phyloP scores from a whole-genome alignment of 2,113 vertebrate genomes.

The Jacana jacana region DNA sequence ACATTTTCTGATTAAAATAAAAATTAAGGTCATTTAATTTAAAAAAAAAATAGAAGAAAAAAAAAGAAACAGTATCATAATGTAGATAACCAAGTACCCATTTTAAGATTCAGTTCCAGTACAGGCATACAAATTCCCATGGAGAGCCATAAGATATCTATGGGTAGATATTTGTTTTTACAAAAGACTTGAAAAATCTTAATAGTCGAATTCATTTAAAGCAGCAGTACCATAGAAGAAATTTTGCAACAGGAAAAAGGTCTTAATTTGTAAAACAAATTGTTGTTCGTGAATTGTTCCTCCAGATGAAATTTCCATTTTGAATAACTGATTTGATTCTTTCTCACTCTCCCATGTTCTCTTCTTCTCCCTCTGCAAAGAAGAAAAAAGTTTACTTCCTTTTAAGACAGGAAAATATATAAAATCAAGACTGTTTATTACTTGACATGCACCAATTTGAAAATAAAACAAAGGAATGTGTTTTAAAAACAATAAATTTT shows the following conservation, averaged over 20 bases:
- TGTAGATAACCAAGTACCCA: background rate
- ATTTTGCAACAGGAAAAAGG: background rate
- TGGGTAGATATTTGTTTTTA: background rate
- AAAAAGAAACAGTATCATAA: background rate
- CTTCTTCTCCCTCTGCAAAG: background rate
- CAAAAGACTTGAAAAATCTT: background rate
- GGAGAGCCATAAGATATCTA: background rate
- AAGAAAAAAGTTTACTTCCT: constrained; percentile 3
- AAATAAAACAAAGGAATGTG: constrained; percentile 69
- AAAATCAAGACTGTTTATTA: constrained; percentile 65
- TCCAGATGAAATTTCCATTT: background rate
- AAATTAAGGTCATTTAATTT: background rate
- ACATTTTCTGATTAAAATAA: background rate
- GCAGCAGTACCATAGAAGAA: background rate
- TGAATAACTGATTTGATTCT: constrained; percentile 45
- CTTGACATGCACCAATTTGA: constrained; percentile 58
- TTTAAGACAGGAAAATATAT: constrained; percentile 23
- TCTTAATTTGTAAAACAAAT: constrained; percentile 40
- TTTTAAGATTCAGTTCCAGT: background rate
- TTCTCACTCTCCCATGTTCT: background rate
- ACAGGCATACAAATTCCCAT: background rate
- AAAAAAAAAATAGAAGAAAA: background rate
- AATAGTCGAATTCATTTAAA: background rate
- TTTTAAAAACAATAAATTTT: constrained; percentile 74
- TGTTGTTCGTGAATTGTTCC: background rate